A percentile compares a stretch with the other conserved stretches of the same genome.
These are phyloP conservation scores for Epistrophella euchroma DNA, from an alignment of 2,888 invertebrate species.

Conservation along the genomic window DNA sequence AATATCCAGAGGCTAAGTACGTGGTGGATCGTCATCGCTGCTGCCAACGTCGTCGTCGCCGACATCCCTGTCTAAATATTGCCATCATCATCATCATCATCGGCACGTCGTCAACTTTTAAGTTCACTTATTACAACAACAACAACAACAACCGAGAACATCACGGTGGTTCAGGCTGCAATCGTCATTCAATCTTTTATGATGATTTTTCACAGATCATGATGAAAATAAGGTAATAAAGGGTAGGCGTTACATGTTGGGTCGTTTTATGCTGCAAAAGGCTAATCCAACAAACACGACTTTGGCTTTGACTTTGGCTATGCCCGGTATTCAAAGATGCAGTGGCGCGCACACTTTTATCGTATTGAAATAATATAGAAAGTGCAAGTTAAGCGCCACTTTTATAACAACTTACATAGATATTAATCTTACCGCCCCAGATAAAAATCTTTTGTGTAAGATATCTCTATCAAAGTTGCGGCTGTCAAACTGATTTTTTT, in stretches of 20 bases:
- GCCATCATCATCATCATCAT: constrained; percentile 35
- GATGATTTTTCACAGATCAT: constrained; percentile 75
- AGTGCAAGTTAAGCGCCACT: constrained; percentile 71
- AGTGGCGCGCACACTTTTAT: constrained; percentile 23
- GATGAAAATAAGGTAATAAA: constrained; percentile 76
- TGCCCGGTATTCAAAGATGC: constrained; percentile 3
- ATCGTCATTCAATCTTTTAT: constrained; percentile 70
- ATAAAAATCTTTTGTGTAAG: constrained; percentile 15
- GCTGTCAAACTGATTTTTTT: constrained; percentile 45
- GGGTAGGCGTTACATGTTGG: constrained; percentile 78
- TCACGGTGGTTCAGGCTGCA: constrained; percentile 29
- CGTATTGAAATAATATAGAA: constrained; percentile 26
- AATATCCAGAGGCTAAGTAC: constrained; percentile 72
- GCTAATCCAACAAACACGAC: constrained; percentile 37
- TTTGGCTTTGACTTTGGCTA: not conserved
- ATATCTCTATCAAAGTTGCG: constrained; percentile 50
- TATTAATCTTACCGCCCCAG: constrained; percentile 44
- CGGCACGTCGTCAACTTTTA: constrained; percentile 44
- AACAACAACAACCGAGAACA: not conserved
- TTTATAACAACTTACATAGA: constrained; percentile 52
- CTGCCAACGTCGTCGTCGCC: not conserved
- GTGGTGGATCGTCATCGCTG: constrained; percentile 54
- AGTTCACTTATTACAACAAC: constrained; percentile 12
- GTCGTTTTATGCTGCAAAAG: constrained; percentile 26
- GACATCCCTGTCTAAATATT: constrained; percentile 34